Percentiles rank a stretch among this genome's conserved stretches.
phyloP scores from a whole-genome alignment of 2,797 vertebrate genomes.

The Florisuga fusca region DNA sequence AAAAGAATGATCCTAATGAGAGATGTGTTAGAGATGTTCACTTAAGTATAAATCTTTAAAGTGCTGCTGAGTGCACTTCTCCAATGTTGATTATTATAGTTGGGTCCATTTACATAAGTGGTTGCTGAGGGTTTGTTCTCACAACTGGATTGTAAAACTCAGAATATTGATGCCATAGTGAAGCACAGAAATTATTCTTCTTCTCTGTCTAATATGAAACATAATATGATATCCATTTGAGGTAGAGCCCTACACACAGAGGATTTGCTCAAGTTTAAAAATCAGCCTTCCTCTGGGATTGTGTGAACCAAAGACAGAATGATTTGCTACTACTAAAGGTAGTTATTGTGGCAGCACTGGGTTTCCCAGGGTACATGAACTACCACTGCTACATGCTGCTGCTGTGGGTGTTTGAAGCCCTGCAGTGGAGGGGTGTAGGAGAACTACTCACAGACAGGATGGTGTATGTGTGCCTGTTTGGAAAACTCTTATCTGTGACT shows the following conservation, averaged over 20 bases:
- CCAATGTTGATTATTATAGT: not conserved
- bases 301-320: not conserved
- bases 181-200: not conserved
- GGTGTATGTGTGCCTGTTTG: not conserved
- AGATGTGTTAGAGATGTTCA: not conserved
- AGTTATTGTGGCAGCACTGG: not conserved
- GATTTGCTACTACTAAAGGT: not conserved
- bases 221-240: not conserved
- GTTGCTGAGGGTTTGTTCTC: fast-evolving
- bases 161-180: not conserved
- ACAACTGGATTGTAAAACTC: not conserved
- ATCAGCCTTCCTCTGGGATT: fast-evolving
- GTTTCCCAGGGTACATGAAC: fast-evolving
- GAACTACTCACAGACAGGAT: not conserved
- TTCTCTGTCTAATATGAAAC: not conserved
- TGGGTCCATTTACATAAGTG: not conserved
- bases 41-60: not conserved
- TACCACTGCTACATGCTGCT: fast-evolving
- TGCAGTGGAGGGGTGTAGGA: not conserved
- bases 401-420: not conserved
- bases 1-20: not conserved
- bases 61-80: not conserved
- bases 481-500: not conserved
- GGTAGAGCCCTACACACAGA: fast-evolving
- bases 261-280: not conserved